These are phyloP conservation scores for Salminus brasiliensis DNA, from an alignment of 2,113 vertebrate species.

Conservation along the genomic window DNA sequence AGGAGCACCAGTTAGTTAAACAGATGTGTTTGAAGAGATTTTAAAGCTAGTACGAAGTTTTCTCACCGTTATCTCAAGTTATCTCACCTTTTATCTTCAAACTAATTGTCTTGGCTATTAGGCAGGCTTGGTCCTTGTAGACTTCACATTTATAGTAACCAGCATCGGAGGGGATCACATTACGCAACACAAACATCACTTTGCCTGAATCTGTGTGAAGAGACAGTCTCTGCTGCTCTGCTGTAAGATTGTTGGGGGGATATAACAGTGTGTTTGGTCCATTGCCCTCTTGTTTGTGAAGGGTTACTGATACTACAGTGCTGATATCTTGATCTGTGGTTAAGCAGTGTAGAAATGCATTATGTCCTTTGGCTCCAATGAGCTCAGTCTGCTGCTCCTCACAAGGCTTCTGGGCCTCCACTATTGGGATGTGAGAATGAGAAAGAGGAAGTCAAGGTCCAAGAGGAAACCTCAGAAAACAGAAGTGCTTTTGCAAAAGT, in stretches of 20 bases:
- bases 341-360: not conserved
- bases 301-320: not conserved
- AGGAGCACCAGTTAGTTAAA: not conserved
- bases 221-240: not conserved
- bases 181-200: not conserved
- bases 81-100: not conserved
- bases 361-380: not conserved
- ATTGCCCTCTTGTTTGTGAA: not conserved
- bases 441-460: not conserved
- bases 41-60: not conserved
- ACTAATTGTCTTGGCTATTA: not conserved
- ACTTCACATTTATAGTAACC: slow-evolving; percentile 2
- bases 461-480: not conserved
- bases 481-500: not conserved
- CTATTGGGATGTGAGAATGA: slow-evolving; percentile 24
- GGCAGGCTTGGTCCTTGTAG: not conserved
- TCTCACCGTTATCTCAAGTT: too few relatives aligned
- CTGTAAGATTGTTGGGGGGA: not conserved
- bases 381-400: not conserved
- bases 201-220: not conserved
- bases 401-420: not conserved
- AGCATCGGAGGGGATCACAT: not conserved
- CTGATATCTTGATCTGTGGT: not conserved
- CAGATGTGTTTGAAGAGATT: not conserved
- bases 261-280: not conserved